Base-by-base conservation (phyloP, 53 echinoderm and acorn worm genomes). In the Crossaster papposus region DNA sequence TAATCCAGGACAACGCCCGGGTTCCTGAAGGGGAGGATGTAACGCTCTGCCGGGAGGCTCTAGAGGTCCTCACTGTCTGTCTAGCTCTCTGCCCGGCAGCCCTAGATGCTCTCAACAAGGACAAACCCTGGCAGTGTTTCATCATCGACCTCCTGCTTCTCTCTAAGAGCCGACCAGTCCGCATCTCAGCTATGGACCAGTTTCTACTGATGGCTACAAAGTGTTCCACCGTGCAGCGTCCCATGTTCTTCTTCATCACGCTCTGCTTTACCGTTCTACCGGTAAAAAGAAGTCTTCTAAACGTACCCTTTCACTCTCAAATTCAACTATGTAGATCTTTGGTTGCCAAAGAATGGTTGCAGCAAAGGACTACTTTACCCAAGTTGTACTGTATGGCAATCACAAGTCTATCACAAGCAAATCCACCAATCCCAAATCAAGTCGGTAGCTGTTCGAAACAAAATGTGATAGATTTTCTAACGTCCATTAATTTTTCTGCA, bases 181-280 rank as follows among this genome's bases (percentile, higher is more conserved):
- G 98, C 79, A 73, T 98, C 38, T 91, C 96, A 13, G 98, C 96
- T 28, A 91, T 90, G 90, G 96, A 98, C 34, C 96, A 98, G 92
- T 98, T 98, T 76, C 91, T 90, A 30, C 91, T 98, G 77, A 98
- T 98, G 93, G 96, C 96, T 30, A 98, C 98, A 6, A 98, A 98
- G 92, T 98, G 98, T 89, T 94, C 96, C 54, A 90, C 89, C 37
- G 98, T 93, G 17, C 89, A 91, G 30, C 90, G 89, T 13, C 96
- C 98, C 10, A 93, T 98, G 35, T 80, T 93, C 71, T 94, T 98
- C 88, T 96, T 98, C 78, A 98, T 96, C 91, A 98, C 98, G 23
- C 90, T 96, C 38, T 93, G 96, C 71, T 98, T 98, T 89, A 94
- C 96, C 72, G 98, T 98, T 55, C 89, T 98, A 34, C 94, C 94